Evolutionary conservation across 2,113 vertebrate species (phyloP).

Genomic region (Garra rufa): DNA sequence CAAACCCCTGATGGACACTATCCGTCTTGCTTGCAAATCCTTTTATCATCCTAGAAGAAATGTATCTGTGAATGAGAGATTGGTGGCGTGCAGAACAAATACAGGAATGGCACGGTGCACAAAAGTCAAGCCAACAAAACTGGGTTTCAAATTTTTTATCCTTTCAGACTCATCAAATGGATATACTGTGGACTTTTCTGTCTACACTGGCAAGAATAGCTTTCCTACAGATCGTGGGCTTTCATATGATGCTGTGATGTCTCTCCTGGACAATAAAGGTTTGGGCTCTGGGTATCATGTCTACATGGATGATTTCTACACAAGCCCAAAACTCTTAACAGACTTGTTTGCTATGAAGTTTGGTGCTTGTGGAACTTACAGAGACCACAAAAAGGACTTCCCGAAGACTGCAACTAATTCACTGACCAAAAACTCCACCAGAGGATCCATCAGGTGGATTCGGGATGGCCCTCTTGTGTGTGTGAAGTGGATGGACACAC

Average conservation of each 20-base stretch:
- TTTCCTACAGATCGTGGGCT: conserved; percentile 7
- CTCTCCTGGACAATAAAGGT: conserved; percentile 10
- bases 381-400: conserved; percentile 19
- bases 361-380: conserved; percentile 44
- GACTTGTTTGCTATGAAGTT: conserved; percentile 10
- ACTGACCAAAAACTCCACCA: neutral
- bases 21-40: neutral
- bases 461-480: conserved; percentile 47
- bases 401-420: neutral
- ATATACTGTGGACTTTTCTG: conserved; percentile 36
- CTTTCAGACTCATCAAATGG: conserved; percentile 49
- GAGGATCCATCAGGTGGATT: conserved; percentile 44
- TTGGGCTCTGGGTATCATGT: conserved; percentile 43
- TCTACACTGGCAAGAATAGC: conserved; percentile 14
- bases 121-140: conserved; percentile 24
- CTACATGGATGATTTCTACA: conserved; percentile 50
- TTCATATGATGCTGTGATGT: conserved; percentile 39
- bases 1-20: conserved; percentile 33
- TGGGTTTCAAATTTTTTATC: conserved; percentile 46
- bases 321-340: conserved; percentile 41
- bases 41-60: conserved; percentile 23
- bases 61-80: conserved; percentile 35
- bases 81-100: neutral
- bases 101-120: conserved; percentile 15
- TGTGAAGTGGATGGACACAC: conserved; percentile 56